Conservation (phyloP, 64 coral and sea anemone genomes). For the Platygyra sinensis region DNA sequence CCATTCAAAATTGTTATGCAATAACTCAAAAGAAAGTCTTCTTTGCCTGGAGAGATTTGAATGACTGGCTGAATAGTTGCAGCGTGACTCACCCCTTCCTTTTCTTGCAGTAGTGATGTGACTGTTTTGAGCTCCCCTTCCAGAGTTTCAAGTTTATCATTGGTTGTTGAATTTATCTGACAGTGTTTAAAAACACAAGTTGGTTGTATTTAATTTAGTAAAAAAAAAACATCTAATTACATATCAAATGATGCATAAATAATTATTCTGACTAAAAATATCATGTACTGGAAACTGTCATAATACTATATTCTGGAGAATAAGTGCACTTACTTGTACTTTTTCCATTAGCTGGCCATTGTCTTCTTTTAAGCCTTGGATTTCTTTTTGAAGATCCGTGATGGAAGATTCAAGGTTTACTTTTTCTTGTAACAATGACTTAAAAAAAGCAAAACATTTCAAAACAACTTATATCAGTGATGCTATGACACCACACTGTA, state of each 20-base stretch:
- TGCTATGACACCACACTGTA: background rate
- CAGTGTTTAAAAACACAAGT: too few species aligned
- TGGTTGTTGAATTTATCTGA: background rate
- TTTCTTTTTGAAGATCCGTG: slow-evolving; percentile 16
- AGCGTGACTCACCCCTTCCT: slow-evolving; percentile 8
- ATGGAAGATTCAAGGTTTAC: background rate
- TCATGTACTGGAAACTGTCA: too few species aligned
- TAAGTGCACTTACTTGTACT: slow-evolving; percentile 7
- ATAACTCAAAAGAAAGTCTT: too few species aligned
- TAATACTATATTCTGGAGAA: too few species aligned
- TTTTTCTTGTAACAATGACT: slow-evolving; percentile 40
- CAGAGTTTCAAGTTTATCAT: background rate
- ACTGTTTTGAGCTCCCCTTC: background rate
- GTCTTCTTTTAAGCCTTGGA: slow-evolving; percentile 7
- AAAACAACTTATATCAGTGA: background rate
- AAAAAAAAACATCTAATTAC: background rate
- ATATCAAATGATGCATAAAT: background rate
- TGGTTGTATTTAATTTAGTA: too few species aligned
- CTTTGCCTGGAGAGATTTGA: too few species aligned
- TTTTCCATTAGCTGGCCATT: background rate
- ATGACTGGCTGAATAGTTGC: background rate
- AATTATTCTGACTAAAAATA: background rate
- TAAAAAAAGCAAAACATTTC: background rate
- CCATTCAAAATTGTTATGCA: too few species aligned
- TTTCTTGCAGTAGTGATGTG: background rate